Conservation (phyloP, 2,888 invertebrate species). For the Malthinus seriepunctatus region DNA sequence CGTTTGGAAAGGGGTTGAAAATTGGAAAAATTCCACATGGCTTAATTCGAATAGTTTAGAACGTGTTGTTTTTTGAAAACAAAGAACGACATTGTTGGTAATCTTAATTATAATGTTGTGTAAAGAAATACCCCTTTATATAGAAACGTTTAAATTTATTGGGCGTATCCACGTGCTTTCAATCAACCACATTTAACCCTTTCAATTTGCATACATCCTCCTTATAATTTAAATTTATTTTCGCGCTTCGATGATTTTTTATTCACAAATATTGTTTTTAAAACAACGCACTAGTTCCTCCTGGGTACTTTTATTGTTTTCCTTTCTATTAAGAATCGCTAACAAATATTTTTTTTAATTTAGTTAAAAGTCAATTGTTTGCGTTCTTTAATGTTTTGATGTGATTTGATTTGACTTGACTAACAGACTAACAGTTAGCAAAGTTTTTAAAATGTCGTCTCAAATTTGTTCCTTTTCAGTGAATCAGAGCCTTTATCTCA, state of each 20-base stretch:
- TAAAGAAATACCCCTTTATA: slow-evolving; percentile 1
- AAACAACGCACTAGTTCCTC: slow-evolving; percentile 1
- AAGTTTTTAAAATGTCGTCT: too few species aligned
- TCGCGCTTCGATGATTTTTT: not conserved
- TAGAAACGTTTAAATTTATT: not conserved
- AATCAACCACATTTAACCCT: slow-evolving; percentile 1
- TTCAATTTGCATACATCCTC: not conserved
- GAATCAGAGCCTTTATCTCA: too few species aligned
- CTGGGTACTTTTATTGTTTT: not conserved
- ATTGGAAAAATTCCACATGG: not conserved
- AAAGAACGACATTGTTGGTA: slow-evolving; percentile 15
- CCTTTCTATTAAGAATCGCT: not conserved
- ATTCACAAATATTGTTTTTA: slow-evolving; percentile 4
- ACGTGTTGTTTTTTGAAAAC: slow-evolving; percentile 21
- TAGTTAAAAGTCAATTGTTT: too few species aligned
- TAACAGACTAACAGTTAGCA: too few species aligned
- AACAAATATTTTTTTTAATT: too few species aligned
- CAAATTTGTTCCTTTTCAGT: too few species aligned
- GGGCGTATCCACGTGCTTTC: slow-evolving; percentile 3
- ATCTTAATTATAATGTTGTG: slow-evolving; percentile 12
- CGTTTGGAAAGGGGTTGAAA: too few species aligned
- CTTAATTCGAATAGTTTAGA: slow-evolving; percentile 8
- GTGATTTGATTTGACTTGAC: too few species aligned
- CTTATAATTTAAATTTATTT: not conserved
- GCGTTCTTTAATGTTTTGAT: too few species aligned